Evolutionary conservation across 2,888 invertebrate species (phyloP).

Genomic region (Polydrusus cervinus): DNA sequence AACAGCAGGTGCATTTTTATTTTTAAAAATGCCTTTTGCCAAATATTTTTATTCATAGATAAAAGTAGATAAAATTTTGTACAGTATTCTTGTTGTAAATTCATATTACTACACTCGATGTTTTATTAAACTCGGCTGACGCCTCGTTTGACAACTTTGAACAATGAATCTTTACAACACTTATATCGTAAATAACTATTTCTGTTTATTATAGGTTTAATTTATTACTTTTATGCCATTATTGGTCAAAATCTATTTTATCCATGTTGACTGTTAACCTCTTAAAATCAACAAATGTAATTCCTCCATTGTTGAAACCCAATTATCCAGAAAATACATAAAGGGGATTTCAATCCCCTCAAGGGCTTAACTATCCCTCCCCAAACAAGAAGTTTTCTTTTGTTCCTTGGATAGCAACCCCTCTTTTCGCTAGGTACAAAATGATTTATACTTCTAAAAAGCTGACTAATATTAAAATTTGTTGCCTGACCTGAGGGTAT

Average conservation of each 20-base stretch:
- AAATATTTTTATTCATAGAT: too few species aligned
- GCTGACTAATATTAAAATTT: conserved; percentile 11
- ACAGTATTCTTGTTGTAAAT: too few species aligned
- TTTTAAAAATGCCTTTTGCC: too few species aligned
- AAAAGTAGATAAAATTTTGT: too few species aligned
- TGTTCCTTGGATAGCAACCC: conserved; percentile 9
- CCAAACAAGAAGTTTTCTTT: conserved; percentile 11
- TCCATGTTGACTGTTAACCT: not conserved
- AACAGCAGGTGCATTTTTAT: too few species aligned
- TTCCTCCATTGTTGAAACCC: conserved; percentile 3
- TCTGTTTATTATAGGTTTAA: too few species aligned
- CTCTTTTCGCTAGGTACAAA: not conserved
- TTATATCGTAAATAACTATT: too few species aligned
- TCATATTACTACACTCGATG: too few species aligned
- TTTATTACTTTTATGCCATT: too few species aligned
- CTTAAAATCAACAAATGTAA: conserved; percentile 7
- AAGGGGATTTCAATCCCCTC: not conserved
- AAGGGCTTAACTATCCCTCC: not conserved
- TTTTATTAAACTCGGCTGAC: too few species aligned
- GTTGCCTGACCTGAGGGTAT: conserved; percentile 19
- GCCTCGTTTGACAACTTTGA: too few species aligned
- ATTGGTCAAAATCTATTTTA: not conserved
- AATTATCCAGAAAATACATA: conserved; percentile 27
- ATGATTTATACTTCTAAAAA: conserved; percentile 29
- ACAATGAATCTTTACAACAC: too few species aligned